Evolutionary conservation across 64 coral and sea anemone species (phyloP), one percentile per base, ranked within the genome.

Genomic region (Dendrophyllia cribrosa): DNA sequence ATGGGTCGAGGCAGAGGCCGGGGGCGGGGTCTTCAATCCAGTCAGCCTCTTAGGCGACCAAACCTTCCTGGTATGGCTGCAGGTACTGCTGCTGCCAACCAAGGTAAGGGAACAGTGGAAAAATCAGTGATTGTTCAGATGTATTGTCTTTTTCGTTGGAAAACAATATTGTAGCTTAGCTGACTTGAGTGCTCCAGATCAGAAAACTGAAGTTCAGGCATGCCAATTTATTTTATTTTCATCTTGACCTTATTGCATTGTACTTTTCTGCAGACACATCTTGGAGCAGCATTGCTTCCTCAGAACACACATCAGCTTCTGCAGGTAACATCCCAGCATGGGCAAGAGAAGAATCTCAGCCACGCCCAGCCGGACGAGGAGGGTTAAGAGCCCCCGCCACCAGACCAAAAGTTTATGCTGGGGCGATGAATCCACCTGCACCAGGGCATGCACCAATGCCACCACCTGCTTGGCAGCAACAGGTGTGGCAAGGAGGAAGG

Each of bases 1-100:
- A 19, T 77, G 17, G 97, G 97, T 14, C 83, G 94, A 88, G 94
- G 97, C 62, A 80, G 97, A 16, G 97, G 97, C 51, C 78, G 95
- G 70, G 95, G 95, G 4, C 64, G 95, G 2, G 87, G 93, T 17
- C 26, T 66, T 50, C 82, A 89, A 59, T 86, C 90, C 47, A 84
- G 19, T 68, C 93, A 98, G 66, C 93, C 93, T 13, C 79, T 98
- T 20, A 84, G 96, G 16, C 77, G 93, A 78, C 96, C 92, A 83
- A 88, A 79, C 86, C 15, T 91, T 50, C 78, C 78, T 83, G 78
- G 89, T 9, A 86, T 88, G 78, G 49, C 79, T 22, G 68, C 51
- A 75, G 61, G 67, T 79, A 51, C 51, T 51, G 19, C 34, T 78
- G 58, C 85, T 51, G 74, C 53, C 26, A 58, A 22, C 58, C 65